phyloP scores from a whole-genome alignment of 2,113 vertebrate species.

The Oncorhynchus kisutch region DNA sequence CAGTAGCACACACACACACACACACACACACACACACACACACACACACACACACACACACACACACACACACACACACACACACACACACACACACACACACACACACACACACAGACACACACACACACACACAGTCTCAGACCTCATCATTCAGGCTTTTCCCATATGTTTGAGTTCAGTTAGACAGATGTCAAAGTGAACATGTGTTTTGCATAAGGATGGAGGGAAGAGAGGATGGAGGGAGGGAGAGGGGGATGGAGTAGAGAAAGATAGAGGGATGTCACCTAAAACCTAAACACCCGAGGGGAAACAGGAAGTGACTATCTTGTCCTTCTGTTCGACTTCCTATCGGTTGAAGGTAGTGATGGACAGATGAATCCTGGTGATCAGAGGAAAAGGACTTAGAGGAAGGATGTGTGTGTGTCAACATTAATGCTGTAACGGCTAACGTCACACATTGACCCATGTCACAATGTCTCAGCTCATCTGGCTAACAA shows the following conservation, averaged over 20 bases:
- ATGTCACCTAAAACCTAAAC: conserved; percentile 61
- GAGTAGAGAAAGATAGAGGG: conserved; percentile 35
- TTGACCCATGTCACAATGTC: no score
- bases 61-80: no score
- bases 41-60: no score
- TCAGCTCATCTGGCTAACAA: no score
- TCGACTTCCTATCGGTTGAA: conserved; percentile 43
- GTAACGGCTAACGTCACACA: no score
- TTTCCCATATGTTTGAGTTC: conserved; percentile 38
- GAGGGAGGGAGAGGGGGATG: conserved; percentile 19
- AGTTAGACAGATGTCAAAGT: conserved; percentile 21
- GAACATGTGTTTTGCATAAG: neutral
- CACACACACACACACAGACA: neutral
- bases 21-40: no score
- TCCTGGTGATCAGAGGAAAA: conserved; percentile 26
- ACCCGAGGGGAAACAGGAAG: conserved; percentile 62
- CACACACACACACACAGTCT: neutral
- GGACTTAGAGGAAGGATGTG: neutral
- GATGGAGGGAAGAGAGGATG: conserved; percentile 14
- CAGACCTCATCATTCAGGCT: no score
- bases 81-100: no score
- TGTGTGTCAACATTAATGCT: no score
- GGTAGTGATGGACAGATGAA: conserved; percentile 31
- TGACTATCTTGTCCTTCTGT: neutral
- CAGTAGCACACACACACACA: no score